Evolutionary conservation across 2,888 invertebrate species (phyloP), one percentile per base, ranked within the genome.

Genomic region (Clivina fossor): DNA sequence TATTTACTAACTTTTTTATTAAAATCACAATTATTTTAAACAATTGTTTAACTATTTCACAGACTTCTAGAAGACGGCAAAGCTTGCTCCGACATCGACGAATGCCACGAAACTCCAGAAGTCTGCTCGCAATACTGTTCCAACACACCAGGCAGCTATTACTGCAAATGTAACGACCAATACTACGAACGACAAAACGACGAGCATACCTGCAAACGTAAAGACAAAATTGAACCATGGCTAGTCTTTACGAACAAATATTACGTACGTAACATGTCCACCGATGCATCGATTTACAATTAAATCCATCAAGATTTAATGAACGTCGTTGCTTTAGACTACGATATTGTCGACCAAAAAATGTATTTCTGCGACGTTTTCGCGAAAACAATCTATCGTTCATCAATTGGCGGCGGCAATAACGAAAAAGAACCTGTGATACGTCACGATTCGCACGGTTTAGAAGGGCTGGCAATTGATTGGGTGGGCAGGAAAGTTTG

Each of bases 401-500:
- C 85, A 0, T 81, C 82, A 61, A 81, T 79, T 57, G n/a, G n/a
- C n/a, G 72, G 71, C 5, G 78, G 78, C 4, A 78, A 72, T 43
- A 84, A 85, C 0, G 80, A 83, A 1, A 85, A 85, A 62, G 91
- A 94, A 73, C 84, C 91, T 0, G 85, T 96, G 0, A 87, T 97
- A 37, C 80, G 92, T 37, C 95, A 96, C 68, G 94, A 96, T 69
- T 93, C 93, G 0, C 91, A 94, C 66, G 96, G 96, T 1, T 78
- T 99, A n/a, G 98, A 99, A 78, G 98, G 98, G 7, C 87, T 99
- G 40, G 90, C 96, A 0, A 81, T 99, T 5, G 99, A 99, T 73
- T 98, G 98, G 98, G 83, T 97, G 32, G 95, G 88, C 1, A 78
- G 93, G 32, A 99, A 99, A 72, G 77, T 99, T 1, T 99, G 99